Percentiles rank a stretch among this genome's conserved stretches.
Conservation (phyloP, 2,888 invertebrate genomes). For the Asteroscopus sphinx region DNA sequence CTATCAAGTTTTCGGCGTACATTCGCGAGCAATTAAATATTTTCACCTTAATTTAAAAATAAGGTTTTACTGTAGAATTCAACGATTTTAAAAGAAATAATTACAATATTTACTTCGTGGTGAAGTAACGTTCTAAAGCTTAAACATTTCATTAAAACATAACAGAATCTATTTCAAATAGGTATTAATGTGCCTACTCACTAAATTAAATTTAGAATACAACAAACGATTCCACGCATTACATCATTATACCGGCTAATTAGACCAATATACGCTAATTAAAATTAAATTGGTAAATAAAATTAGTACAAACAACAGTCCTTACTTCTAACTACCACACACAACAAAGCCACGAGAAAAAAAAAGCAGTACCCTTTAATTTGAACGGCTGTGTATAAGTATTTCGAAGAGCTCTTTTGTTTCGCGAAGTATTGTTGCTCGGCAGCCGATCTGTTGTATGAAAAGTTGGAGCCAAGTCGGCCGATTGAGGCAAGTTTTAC, state of each 20-base stretch:
- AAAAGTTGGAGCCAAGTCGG: constrained; percentile 77
- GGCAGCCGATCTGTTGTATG: constrained; percentile 74
- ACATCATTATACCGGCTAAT: constrained; percentile 9
- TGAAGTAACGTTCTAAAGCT: no score
- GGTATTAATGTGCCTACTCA: background rate
- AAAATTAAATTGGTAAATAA: constrained; percentile 32
- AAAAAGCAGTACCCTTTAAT: constrained; percentile 63
- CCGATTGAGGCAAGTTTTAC: constrained; percentile 80
- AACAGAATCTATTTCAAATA: background rate
- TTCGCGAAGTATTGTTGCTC: constrained; percentile 80
- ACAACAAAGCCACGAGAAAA: constrained; percentile 43
- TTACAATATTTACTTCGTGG: no score
- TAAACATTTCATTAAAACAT: no score
- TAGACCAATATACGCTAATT: constrained; percentile 35
- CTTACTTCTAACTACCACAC: constrained; percentile 38
- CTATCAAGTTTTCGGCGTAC: constrained; percentile 57
- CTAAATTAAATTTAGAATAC: background rate
- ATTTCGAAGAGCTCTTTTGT: constrained; percentile 80
- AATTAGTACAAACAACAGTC: constrained; percentile 37
- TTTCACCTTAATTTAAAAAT: background rate
- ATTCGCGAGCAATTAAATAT: constrained; percentile 57
- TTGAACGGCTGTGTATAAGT: constrained; percentile 71
- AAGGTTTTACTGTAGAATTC: no score
- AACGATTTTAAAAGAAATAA: no score
- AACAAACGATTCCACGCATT: constrained; percentile 1